Evolutionary conservation across 30 jellyfish, hydroid and myxozoan species (phyloP).

Genomic region (Aurelia aurita complex sp. Pacific): DNA sequence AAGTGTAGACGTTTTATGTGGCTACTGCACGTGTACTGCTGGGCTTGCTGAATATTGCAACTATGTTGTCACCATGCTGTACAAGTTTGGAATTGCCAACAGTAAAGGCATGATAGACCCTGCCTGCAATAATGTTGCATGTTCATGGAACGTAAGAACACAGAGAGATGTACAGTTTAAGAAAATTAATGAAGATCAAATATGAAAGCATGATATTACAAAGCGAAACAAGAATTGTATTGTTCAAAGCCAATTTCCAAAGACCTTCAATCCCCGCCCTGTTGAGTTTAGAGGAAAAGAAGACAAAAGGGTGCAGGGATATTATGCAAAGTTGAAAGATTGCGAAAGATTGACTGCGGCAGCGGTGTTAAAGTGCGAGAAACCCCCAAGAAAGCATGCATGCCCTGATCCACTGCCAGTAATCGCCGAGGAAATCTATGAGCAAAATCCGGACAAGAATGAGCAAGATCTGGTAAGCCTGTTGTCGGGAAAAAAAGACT

Average conservation of each 20-base stretch:
- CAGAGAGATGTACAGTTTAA: conserved; percentile 33
- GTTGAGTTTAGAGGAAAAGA: background rate
- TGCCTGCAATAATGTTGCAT: conserved; percentile 54
- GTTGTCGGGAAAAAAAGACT: background rate
- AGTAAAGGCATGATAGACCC: conserved; percentile 17
- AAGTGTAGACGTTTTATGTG: background rate
- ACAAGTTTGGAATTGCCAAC: conserved; percentile 36
- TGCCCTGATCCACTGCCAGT: background rate
- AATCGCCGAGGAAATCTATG: background rate
- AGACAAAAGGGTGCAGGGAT: conserved; percentile 9
- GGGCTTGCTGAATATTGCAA: conserved; percentile 18
- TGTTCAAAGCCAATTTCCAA: background rate
- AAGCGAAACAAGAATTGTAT: background rate
- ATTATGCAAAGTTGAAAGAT: background rate
- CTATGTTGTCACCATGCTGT: conserved; percentile 41
- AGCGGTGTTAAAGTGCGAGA: conserved; percentile 4
- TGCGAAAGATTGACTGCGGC: background rate
- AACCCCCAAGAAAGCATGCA: background rate
- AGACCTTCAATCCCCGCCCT: background rate
- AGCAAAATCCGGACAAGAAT: background rate
- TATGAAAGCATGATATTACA: conserved; percentile 18
- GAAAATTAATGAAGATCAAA: conserved; percentile 4
- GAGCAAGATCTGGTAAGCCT: conserved; percentile 27
- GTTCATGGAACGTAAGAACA: conserved; percentile 38
- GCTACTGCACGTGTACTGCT: conserved; percentile 64